Conservation (phyloP, 2,888 invertebrate genomes). For the Brachylomia viminalis region DNA sequence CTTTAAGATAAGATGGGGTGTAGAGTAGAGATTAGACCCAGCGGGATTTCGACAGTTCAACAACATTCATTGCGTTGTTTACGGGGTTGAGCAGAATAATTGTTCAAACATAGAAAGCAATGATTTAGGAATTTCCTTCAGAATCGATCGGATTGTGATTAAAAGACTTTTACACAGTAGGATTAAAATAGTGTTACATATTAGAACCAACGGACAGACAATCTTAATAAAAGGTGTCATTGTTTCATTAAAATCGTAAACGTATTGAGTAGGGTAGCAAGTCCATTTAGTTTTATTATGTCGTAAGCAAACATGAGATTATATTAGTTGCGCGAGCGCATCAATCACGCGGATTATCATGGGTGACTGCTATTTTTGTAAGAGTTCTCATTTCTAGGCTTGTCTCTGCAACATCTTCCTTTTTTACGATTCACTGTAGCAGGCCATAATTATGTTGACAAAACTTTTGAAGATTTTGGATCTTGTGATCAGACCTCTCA, state of each 20-base stretch:
- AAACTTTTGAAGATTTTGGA: background rate
- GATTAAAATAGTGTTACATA: no score
- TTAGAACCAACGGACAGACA: background rate
- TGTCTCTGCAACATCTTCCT: background rate
- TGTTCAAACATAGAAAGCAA: no score
- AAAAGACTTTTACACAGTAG: no score
- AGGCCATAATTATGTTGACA: background rate
- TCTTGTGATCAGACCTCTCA: background rate
- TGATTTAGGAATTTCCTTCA: no score
- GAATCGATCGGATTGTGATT: no score
- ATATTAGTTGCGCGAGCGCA: constrained; percentile 12
- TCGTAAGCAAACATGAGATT: constrained; percentile 26
- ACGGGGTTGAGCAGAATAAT: no score
- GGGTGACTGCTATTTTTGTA: constrained; percentile 1
- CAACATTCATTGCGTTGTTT: no score
- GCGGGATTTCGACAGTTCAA: no score
- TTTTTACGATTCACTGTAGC: background rate
- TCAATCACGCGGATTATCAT: constrained; percentile 13
- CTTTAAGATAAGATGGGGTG: no score
- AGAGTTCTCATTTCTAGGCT: background rate
- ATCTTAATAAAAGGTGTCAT: constrained; percentile 17
- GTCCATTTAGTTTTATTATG: constrained; percentile 12
- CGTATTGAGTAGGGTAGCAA: constrained; percentile 12
- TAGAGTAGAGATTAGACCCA: no score
- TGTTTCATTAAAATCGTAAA: constrained; percentile 9